These are phyloP conservation scores for Drosophila seclusa DNA, from an alignment of 2,888 invertebrate genomes.

Conservation along the genomic window DNA sequence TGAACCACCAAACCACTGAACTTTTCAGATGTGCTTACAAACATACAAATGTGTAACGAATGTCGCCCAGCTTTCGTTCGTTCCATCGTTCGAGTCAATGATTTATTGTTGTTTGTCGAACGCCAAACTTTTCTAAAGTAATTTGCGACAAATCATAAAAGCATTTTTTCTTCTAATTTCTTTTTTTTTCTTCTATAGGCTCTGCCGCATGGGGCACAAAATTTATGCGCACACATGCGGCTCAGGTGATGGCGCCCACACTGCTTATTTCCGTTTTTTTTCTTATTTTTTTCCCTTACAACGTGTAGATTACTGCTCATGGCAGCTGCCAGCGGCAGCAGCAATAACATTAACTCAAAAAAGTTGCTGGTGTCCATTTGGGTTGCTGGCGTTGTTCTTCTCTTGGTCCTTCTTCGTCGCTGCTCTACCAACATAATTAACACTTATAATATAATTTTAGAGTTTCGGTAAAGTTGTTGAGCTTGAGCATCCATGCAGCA, in stretches of 20 bases:
- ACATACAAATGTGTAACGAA: conserved; percentile 38
- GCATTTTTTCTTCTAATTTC: conserved; percentile 42
- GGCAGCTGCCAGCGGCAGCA: conserved; percentile 46
- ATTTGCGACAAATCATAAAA: conserved; percentile 77
- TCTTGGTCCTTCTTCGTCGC: neutral
- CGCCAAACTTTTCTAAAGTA: conserved; percentile 73
- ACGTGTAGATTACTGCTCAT: conserved; percentile 27
- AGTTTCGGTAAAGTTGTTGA: conserved; percentile 63
- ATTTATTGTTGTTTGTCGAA: conserved; percentile 78
- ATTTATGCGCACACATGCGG: conserved; percentile 69
- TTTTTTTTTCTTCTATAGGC: conserved; percentile 12
- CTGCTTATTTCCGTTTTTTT: conserved; percentile 13
- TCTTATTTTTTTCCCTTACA: conserved; percentile 1
- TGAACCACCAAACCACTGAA: conserved; percentile 30
- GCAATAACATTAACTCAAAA: conserved; percentile 36
- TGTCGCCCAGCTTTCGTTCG: conserved; percentile 20
- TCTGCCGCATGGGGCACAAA: conserved; percentile 58
- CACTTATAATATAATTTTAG: conserved; percentile 74
- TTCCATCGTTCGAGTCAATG: conserved; percentile 35
- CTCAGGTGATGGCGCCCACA: conserved; percentile 55
- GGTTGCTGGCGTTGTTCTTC: conserved; percentile 1
- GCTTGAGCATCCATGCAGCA: conserved; percentile 54
- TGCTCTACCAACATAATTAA: conserved; percentile 66
- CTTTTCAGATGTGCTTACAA: conserved; percentile 24
- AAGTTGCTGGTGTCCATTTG: conserved; percentile 39